These are phyloP conservation scores for Lutraria lutraria DNA, from an alignment of 2,888 invertebrate species.

Conservation along the genomic window DNA sequence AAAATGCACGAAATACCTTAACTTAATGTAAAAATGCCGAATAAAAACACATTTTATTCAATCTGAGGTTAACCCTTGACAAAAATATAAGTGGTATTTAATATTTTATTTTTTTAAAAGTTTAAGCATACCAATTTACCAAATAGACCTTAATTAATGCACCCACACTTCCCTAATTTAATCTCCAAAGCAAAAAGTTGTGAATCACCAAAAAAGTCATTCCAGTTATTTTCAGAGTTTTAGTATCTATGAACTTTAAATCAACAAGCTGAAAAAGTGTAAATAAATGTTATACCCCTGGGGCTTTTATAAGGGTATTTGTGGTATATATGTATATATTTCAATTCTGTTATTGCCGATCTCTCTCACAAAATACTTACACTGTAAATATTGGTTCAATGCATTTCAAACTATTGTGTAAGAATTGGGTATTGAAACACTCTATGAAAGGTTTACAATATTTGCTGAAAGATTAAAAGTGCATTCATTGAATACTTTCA, in stretches of 20 bases:
- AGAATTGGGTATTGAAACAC: slow-evolving; percentile 26
- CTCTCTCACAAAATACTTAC: neutral
- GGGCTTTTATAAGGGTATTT: no score
- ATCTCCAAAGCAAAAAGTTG: no score
- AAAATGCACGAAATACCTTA: no score
- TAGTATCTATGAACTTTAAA: no score
- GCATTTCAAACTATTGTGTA: slow-evolving; percentile 17
- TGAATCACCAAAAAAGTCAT: no score
- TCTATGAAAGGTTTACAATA: neutral
- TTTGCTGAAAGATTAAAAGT: slow-evolving; percentile 14
- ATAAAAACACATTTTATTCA: no score
- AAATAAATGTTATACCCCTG: no score
- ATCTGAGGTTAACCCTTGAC: neutral
- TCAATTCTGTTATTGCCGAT: neutral
- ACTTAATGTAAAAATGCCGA: no score
- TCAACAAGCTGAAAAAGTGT: no score
- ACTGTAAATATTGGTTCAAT: slow-evolving; percentile 27
- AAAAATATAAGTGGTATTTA: neutral
- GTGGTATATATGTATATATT: neutral
- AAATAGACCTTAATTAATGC: no score
- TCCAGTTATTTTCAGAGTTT: no score
- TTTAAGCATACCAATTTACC: neutral
- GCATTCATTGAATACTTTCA: slow-evolving; percentile 14
- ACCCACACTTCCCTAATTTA: no score
- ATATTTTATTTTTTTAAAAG: neutral